phyloP scores from a whole-genome alignment of 2,888 invertebrate species.

The Temnothorax rugatulus region DNA sequence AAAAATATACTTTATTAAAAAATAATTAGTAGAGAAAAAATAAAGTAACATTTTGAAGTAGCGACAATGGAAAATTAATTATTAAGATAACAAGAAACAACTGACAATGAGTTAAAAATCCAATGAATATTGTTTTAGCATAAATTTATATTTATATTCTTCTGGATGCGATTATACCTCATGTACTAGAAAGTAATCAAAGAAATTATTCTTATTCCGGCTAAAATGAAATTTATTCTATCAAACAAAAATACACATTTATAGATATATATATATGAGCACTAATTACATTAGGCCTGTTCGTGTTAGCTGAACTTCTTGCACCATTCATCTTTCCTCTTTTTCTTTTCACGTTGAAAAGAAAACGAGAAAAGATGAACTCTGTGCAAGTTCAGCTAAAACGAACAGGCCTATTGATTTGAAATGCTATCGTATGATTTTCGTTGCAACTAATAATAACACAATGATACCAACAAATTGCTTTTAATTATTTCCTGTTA shows the following conservation, averaged over 20 bases:
- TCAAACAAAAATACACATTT: not conserved
- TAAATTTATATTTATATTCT: not conserved
- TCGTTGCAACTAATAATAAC: not conserved
- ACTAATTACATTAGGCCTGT: not conserved
- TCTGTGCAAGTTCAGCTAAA: too few species aligned
- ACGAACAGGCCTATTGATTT: too few species aligned
- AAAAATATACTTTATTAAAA: not conserved
- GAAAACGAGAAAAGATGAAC: too few species aligned
- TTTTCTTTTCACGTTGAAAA: too few species aligned
- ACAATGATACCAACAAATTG: not conserved
- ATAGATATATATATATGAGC: not conserved
- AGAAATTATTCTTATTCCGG: not conserved
- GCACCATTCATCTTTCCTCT: too few species aligned
- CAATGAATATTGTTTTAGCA: not conserved
- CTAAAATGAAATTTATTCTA: not conserved
- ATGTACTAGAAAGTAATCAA: not conserved
- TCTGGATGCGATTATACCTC: not conserved
- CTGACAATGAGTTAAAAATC: not conserved
- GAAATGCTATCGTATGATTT: not conserved
- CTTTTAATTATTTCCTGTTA: not conserved
- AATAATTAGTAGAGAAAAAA: not conserved
- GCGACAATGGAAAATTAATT: not conserved
- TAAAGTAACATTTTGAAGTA: not conserved
- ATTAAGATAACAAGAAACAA: not conserved
- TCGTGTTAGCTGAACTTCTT: too few species aligned